phyloP scores from a whole-genome alignment of 2,888 invertebrate species.

The Thelaira solivaga region DNA sequence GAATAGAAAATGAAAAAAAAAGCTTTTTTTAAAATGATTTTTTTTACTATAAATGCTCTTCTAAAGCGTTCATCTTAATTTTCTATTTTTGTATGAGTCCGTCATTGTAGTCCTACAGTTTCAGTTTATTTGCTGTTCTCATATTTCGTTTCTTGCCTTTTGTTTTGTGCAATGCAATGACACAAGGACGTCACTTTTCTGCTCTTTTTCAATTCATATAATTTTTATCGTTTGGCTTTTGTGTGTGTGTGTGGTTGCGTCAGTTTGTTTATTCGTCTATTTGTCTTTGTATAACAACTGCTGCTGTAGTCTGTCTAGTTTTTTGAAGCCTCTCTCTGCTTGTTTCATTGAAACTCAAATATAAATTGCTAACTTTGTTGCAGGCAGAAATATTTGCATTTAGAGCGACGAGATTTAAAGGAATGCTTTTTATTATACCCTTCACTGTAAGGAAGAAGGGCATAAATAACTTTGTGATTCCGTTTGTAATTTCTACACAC shows the following conservation, averaged over 20 bases:
- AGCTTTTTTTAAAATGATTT: too few species aligned
- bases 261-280: slow-evolving; percentile 15
- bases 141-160: background rate
- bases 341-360: slow-evolving; percentile 19
- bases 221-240: background rate
- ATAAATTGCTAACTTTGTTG: slow-evolving; percentile 29
- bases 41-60: slow-evolving; percentile 10
- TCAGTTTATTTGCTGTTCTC: background rate
- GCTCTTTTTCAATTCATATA: slow-evolving; percentile 47
- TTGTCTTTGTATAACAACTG: background rate
- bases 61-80: slow-evolving; percentile 23
- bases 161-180: background rate
- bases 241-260: background rate
- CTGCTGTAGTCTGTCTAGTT: background rate
- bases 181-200: slow-evolving; percentile 56
- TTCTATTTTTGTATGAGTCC: slow-evolving; percentile 15
- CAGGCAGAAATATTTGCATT: background rate
- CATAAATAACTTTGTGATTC: too few species aligned
- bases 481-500: too few species aligned
- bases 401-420: background rate
- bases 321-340: slow-evolving; percentile 15
- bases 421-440: background rate
- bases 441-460: too few species aligned
- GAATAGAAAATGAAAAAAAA: slow-evolving; percentile 2
- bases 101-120: slow-evolving; percentile 1